Evolutionary conservation across 2,797 vertebrate species (phyloP).

Genomic region (Podarcis lilfordi): DNA sequence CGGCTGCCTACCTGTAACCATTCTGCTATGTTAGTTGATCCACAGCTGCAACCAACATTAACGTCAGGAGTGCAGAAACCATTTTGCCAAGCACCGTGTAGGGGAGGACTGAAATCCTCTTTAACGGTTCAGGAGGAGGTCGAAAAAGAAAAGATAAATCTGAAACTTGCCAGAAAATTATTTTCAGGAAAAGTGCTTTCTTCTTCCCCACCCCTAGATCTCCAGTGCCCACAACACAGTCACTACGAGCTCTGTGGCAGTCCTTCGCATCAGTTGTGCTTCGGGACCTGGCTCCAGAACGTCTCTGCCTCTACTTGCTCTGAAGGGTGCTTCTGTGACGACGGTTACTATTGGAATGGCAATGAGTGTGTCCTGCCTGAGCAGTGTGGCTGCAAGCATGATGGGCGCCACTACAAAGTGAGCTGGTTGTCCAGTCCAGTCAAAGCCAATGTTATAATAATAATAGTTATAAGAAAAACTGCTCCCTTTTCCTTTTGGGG

Average conservation of each 20-base stretch:
- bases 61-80: no score
- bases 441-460: not conserved
- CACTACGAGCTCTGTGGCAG: constrained; percentile 54
- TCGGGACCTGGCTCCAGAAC: not conserved
- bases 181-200: no score
- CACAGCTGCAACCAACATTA: no score
- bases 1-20: no score
- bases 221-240: constrained; percentile 54
- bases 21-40: no score
- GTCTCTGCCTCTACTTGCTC: constrained; percentile 22
- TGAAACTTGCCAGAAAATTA: no score
- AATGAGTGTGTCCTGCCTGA: constrained; percentile 32
- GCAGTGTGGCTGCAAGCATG: constrained; percentile 54
- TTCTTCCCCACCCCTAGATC: not conserved
- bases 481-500: no score
- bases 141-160: no score
- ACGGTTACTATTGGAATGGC: constrained; percentile 29
- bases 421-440: constrained; percentile 41
- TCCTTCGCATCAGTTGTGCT: constrained; percentile 36
- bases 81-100: no score
- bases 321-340: constrained; percentile 60
- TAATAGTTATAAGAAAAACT: no score
- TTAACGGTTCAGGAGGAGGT: no score
- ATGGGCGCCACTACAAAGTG: constrained; percentile 56
- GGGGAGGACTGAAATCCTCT: no score